Conservation (phyloP, 2,888 invertebrate genomes). For the Chironomus riparius region DNA sequence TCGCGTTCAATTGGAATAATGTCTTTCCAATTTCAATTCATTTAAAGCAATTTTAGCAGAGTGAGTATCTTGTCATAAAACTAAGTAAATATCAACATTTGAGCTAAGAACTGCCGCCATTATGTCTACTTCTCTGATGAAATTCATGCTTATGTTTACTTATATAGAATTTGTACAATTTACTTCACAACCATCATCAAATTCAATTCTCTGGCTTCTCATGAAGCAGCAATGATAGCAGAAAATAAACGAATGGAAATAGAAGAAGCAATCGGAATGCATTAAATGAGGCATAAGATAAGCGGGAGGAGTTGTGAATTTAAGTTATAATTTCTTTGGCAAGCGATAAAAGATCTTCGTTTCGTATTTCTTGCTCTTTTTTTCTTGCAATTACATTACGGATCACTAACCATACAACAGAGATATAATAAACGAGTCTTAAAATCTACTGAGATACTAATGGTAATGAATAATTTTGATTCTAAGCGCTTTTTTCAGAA, state of each 20-base stretch:
- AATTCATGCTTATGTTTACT: neutral
- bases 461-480: too few relatives aligned
- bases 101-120: neutral
- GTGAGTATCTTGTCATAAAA: neutral
- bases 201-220: neutral
- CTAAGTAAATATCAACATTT: neutral
- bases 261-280: neutral
- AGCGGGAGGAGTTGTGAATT: neutral
- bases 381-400: neutral
- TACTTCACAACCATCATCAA: neutral
- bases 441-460: too few relatives aligned
- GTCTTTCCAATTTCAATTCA: too few relatives aligned
- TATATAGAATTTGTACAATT: neutral
- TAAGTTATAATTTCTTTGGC: constrained; percentile 1
- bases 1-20: too few relatives aligned
- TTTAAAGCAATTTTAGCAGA: too few relatives aligned
- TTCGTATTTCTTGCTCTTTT: neutral
- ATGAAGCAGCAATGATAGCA: too few relatives aligned
- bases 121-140: neutral
- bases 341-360: neutral
- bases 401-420: neutral
- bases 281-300: constrained; percentile 3
- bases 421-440: too few relatives aligned
- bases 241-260: neutral
- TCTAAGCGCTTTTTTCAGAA: too few relatives aligned